Percentiles rank a stretch among this genome's conserved stretches.
These are phyloP conservation scores for Nasonia oneida DNA, from an alignment of 2,888 invertebrate genomes.

Conservation along the genomic window DNA sequence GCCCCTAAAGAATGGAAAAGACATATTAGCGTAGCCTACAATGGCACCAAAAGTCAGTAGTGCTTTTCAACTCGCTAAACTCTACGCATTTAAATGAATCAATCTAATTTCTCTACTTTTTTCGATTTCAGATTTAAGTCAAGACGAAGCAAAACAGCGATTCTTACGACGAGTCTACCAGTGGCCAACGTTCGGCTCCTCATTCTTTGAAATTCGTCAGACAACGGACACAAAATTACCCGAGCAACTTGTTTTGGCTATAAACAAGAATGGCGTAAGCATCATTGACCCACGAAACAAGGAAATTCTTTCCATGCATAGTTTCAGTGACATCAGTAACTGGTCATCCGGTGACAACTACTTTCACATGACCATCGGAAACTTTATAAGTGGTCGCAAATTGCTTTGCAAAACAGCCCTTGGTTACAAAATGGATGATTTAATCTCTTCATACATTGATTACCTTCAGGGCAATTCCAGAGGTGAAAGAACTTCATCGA, in stretches of 20 bases:
- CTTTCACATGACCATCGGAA: constrained; percentile 97
- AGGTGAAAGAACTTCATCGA: background rate
- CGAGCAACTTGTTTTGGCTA: constrained; percentile 92
- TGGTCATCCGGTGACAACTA: constrained; percentile 98
- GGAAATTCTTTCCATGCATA: constrained; percentile 91
- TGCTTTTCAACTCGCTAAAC: background rate
- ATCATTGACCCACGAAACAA: constrained; percentile 93
- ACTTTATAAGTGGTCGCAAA: constrained; percentile 93
- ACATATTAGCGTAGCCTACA: constrained; percentile 84
- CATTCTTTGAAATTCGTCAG: constrained; percentile 97
- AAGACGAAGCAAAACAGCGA: constrained; percentile 88
- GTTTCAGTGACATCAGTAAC: constrained; percentile 93
- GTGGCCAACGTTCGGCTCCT: constrained; percentile 95
- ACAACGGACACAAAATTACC: constrained; percentile 93
- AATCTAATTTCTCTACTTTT: background rate
- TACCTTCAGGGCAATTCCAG: constrained; percentile 31
- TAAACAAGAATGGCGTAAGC: constrained; percentile 94
- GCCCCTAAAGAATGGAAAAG: constrained; percentile 91
- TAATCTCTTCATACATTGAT: constrained; percentile 93
- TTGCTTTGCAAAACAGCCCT: constrained; percentile 93
- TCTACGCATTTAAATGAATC: background rate
- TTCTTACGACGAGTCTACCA: constrained; percentile 89
- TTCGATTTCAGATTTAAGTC: constrained; percentile 80
- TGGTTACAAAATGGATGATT: constrained; percentile 98
- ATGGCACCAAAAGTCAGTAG: constrained; percentile 70